Evolutionary conservation across 1,140 invertebrate genomes (phyloP), one percentile per base, ranked within the genome.

Genomic region (roundworm (Caenorhabditis elegans)): DNA sequence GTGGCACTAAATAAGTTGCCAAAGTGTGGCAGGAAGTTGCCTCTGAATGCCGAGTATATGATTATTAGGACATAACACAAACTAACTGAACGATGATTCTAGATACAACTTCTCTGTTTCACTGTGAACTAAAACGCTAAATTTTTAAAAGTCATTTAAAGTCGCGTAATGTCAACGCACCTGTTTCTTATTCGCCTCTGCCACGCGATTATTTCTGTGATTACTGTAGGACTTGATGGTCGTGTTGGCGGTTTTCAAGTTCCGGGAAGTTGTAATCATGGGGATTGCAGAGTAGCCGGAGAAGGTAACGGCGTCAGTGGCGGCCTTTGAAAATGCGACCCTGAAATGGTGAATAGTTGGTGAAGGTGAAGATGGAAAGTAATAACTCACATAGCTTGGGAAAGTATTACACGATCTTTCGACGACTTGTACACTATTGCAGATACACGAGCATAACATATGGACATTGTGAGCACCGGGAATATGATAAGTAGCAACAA

Each of bases 401-500:
- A 85, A 24, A 84, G 34, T 0, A 82, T 43, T 5, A 75, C 85
- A 3, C 75, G 79, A 77, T 85, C 83, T 77, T 85, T 85, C 19
- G 83, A 85, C 13, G 85, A 85, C 13, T 83, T 81, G 55, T 85
- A 85, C 43, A 85, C 83, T 13, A 85, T 85, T 43, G 83, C 49
- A 48, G 83, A 82, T 49, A 85, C 82, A 17, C 81, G 47, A 0
- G 84, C 75, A 47, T 85, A 85, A 22, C 85, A 85, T 17, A 85
- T 78, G 3, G 80, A 79, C 85, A 85, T 85, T 3, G 85, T 85
- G 3, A 82, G 51, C n/a, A 85, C 83, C 0, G 85, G 85, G 47
- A 85, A 82, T 31, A 85, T 77, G 5, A 85, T 83, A 0, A 85
- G 81, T 1, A 85, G 47, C 4, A 85, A 70, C 1, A 85, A 28